Evolutionary conservation across 1,140 invertebrate genomes (phyloP).

Genomic region (Nasonia giraulti): DNA sequence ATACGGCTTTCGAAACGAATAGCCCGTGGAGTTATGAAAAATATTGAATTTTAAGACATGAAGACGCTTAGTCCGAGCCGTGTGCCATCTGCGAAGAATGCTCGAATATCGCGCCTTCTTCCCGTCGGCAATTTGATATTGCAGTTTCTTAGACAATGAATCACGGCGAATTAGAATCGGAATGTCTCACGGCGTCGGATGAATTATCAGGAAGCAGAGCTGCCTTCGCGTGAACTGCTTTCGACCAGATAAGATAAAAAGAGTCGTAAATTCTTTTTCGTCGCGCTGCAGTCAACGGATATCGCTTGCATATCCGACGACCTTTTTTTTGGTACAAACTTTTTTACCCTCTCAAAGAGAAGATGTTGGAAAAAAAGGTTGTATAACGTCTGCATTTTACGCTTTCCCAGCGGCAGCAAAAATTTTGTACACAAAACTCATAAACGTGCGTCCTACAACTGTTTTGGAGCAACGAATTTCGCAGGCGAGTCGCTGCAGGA

Average conservation of each 20-base stretch:
- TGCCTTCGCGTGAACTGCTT: background rate
- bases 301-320: background rate
- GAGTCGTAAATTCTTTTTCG: background rate
- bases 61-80: slow-evolving; percentile 10
- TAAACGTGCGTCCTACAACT: background rate
- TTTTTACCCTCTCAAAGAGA: background rate
- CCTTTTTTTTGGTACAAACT: background rate
- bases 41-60: slow-evolving; percentile 49
- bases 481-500: background rate
- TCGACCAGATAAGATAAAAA: background rate
- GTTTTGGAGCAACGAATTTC: background rate
- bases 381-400: background rate
- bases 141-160: background rate
- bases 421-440: background rate
- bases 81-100: background rate
- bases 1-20: slow-evolving; percentile 51
- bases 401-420: background rate
- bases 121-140: background rate
- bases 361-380: background rate
- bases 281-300: background rate
- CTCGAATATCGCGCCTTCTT: background rate
- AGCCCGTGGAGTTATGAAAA: slow-evolving; percentile 40
- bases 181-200: background rate
- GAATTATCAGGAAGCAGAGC: background rate
- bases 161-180: slow-evolving; percentile 12